phyloP scores from a whole-genome alignment of 2,113 vertebrate genomes.

The Vidua chalybeata region DNA sequence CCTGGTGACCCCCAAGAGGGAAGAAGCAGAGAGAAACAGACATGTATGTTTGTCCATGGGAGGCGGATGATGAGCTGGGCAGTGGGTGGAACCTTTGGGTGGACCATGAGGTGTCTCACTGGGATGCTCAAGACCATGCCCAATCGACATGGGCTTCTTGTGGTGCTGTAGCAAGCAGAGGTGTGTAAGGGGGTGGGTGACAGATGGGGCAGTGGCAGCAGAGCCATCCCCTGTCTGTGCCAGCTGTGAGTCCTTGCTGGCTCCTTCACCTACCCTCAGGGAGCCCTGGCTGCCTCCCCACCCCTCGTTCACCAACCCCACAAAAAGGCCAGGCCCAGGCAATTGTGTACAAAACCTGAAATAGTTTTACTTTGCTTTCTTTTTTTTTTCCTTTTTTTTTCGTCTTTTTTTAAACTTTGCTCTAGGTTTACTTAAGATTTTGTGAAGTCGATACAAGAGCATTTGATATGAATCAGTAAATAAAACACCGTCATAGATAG shows the following conservation, averaged over 20 bases:
- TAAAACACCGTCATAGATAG: conserved; percentile 86
- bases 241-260: rapidly evolving
- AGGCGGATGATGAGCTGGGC: background rate
- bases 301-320: conserved; percentile 45
- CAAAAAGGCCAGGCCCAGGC: conserved; percentile 80
- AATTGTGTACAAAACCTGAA: conserved; percentile 94
- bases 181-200: background rate
- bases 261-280: background rate
- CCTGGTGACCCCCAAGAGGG: too few species aligned
- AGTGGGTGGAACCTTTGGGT: rapidly evolving
- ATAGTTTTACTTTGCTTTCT: conserved; percentile 80
- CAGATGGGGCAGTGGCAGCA: background rate
- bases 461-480: conserved; percentile 87
- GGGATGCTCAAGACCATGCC: background rate
- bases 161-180: background rate
- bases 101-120: rapidly evolving
- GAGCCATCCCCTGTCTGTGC: background rate
- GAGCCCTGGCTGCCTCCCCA: background rate
- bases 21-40: background rate
- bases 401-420: conserved; percentile 85
- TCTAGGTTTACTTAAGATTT: conserved; percentile 84
- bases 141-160: rapidly evolving
- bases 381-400: background rate
- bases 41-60: background rate
- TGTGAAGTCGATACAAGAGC: conserved; percentile 85